Conservation (phyloP, 2,113 vertebrate species). For the Hucho hucho region DNA sequence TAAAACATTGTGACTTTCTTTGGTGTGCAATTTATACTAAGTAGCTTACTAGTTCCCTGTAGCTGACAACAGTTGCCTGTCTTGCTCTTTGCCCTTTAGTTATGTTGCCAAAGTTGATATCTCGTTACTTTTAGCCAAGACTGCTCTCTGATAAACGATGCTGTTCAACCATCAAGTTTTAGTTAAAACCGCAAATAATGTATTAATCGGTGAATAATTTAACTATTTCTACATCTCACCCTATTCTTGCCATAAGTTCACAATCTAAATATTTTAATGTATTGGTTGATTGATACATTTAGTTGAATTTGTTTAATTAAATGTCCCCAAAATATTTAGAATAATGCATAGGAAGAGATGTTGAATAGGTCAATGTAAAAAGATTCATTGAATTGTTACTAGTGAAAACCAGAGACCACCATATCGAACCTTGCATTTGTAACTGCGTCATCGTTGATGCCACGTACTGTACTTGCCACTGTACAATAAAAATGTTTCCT, state of each 20-base stretch:
- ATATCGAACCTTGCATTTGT: not conserved
- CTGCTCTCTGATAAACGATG: not conserved
- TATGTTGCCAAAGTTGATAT: not conserved
- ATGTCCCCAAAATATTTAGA: not conserved
- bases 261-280: no score
- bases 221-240: not conserved
- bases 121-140: not conserved
- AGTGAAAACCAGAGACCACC: not conserved
- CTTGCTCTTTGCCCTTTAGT: not conserved
- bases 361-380: no score
- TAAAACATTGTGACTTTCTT: not conserved
- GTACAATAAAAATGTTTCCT: not conserved
- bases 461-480: conserved; percentile 2
- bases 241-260: no score
- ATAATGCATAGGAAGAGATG: not conserved
- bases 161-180: not conserved
- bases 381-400: not conserved
- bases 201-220: not conserved
- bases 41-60: no score
- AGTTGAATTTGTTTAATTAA: not conserved
- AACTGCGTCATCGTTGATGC: conserved; percentile 1
- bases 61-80: not conserved
- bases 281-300: no score
- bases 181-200: not conserved
- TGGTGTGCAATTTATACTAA: not conserved